A percentile compares a stretch with the other conserved stretches of the same genome.
phyloP scores from a whole-genome alignment of 1,140 invertebrate species.

The Bursaphelenchus mucronatus region DNA sequence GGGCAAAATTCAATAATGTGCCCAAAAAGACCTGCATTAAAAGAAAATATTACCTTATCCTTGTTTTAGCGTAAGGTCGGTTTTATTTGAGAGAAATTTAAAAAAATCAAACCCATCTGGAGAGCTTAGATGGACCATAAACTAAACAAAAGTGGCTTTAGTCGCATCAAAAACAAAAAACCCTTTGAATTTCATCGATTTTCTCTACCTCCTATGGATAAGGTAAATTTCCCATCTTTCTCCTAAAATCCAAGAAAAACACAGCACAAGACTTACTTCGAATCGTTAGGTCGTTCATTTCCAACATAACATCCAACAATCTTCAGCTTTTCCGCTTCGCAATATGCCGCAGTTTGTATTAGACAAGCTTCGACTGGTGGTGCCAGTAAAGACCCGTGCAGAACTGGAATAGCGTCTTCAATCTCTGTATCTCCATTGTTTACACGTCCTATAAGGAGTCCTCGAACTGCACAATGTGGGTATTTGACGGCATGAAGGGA shows the following conservation, averaged over 20 bases:
- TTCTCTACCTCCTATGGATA: not conserved
- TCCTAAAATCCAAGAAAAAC: too few relatives aligned
- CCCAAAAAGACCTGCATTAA: too few relatives aligned
- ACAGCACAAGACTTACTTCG: too few relatives aligned
- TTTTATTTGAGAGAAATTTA: too few relatives aligned
- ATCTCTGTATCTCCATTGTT: slow-evolving; percentile 7
- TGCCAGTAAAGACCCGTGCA: slow-evolving; percentile 11
- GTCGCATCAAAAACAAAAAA: slow-evolving; percentile 6
- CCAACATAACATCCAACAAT: slow-evolving; percentile 24
- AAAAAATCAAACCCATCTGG: too few relatives aligned
- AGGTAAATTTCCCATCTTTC: not conserved
- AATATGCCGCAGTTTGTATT: slow-evolving; percentile 14
- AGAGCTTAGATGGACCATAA: too few relatives aligned
- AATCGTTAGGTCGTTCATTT: slow-evolving; percentile 15
- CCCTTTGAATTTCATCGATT: not conserved
- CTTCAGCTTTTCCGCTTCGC: slow-evolving; percentile 1
- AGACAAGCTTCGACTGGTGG: slow-evolving; percentile 16
- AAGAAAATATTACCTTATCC: too few relatives aligned
- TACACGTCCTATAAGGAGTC: slow-evolving; percentile 12
- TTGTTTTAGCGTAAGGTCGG: too few relatives aligned
- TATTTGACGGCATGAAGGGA: slow-evolving; percentile 29
- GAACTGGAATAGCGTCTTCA: slow-evolving; percentile 22
- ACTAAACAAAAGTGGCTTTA: not conserved
- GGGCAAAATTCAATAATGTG: too few relatives aligned
- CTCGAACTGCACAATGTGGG: slow-evolving; percentile 21